phyloP scores from a whole-genome alignment of 2,113 vertebrate genomes.

The Sander vitreus region DNA sequence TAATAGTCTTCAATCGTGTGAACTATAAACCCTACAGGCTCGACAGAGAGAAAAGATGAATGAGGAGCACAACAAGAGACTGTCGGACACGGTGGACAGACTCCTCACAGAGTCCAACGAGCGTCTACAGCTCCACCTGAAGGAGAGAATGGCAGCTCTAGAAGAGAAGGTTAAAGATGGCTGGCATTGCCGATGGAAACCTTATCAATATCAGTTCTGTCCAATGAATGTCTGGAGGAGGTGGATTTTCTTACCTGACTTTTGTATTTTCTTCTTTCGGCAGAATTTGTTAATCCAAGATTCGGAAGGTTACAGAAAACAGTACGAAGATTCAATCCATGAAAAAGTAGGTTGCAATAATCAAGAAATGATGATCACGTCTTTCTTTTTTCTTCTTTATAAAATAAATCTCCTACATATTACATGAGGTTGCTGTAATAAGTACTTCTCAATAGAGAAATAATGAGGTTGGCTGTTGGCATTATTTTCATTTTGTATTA shows the following conservation, averaged over 20 bases:
- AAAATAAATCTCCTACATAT: conserved; percentile 16
- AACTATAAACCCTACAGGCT: conserved; percentile 83
- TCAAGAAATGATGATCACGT: neutral
- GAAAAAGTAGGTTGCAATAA: conserved; percentile 89
- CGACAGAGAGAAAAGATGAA: conserved; percentile 99
- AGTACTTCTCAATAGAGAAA: conserved; percentile 18
- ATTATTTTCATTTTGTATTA: conserved; percentile 33
- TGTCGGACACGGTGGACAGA: conserved; percentile 96
- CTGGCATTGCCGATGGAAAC: neutral
- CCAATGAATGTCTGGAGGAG: neutral
- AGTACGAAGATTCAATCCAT: conserved; percentile 96
- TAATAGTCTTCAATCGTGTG: neutral
- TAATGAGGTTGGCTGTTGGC: conserved; percentile 42
- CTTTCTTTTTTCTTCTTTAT: neutral
- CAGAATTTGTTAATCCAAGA: conserved; percentile 98
- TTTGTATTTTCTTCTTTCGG: conserved; percentile 22
- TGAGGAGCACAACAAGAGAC: conserved; percentile 97
- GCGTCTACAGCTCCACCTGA: conserved; percentile 95
- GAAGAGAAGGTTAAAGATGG: conserved; percentile 92
- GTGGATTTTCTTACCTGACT: neutral
- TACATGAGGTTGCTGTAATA: conserved; percentile 18
- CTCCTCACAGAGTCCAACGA: conserved; percentile 98
- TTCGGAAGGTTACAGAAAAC: conserved; percentile 96
- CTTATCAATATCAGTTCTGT: neutral
- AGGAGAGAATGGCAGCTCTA: conserved; percentile 97